A percentile compares a stretch with the other conserved stretches of the same genome.
phyloP scores from a whole-genome alignment of 2,797 vertebrate species.

The Rhinichthys osculus region DNA sequence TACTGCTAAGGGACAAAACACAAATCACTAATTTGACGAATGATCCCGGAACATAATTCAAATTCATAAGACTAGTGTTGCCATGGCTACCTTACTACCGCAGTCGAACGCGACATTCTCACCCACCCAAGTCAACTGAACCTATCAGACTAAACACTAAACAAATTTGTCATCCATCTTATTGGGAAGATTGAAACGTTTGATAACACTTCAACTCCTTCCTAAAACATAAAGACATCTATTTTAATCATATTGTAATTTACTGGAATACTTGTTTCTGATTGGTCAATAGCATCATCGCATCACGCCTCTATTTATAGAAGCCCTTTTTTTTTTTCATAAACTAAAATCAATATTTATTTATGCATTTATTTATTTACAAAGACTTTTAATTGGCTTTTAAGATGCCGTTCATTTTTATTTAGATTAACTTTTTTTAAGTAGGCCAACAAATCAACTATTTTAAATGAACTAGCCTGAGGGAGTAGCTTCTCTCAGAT shows the following conservation, averaged over 20 bases:
- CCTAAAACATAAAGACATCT: background rate
- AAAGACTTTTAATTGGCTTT: background rate
- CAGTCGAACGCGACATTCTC: background rate
- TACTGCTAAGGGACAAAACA: background rate
- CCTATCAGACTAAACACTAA: background rate
- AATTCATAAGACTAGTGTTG: background rate
- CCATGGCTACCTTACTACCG: background rate
- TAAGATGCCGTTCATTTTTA: background rate
- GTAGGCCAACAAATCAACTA: background rate
- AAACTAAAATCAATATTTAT: background rate
- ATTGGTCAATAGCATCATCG: background rate
- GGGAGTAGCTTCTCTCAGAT: background rate
- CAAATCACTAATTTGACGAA: background rate
- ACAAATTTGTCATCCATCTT: background rate
- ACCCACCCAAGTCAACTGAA: background rate
- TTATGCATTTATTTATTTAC: background rate
- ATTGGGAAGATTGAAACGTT: background rate
- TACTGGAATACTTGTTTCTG: background rate
- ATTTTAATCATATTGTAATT: background rate
- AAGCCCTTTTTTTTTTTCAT: too few species aligned
- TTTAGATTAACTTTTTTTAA: background rate
- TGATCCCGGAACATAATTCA: background rate
- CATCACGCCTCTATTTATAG: background rate
- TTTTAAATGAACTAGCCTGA: background rate
- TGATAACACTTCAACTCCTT: background rate